Base-by-base conservation (phyloP, 2,797 vertebrate genomes). In the Saxicola maurus region DNA sequence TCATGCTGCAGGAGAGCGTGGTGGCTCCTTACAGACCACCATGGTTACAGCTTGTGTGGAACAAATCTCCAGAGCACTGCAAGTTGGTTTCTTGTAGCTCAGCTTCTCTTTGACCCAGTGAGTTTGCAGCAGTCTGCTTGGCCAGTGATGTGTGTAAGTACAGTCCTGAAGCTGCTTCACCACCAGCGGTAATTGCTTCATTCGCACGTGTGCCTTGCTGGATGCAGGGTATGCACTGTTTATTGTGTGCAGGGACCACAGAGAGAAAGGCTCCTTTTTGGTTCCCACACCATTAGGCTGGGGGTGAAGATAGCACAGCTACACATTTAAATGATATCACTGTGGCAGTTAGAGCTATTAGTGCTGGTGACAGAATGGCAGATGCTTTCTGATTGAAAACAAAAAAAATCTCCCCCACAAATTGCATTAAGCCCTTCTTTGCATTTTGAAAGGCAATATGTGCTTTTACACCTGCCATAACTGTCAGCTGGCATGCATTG, bases 391-490 rank as follows among this genome's bases (percentile, higher is more conserved):
- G 19, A 77, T 78, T 77, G n/a, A 91, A 91, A 90, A 5, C 10
- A 72, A 78, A 77, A 73, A 91, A 66, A 75, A 3, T 5, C 43
- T 76, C 17, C 52, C 27, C 23, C 31, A 16, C 19, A 87, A 73
- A 90, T 89, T 17, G 51, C 62, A 73, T 86, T 74, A 90, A 66
- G 30, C 7, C 38, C 27, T 82, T 71, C 86, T 92, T 96, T 87
- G 83, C 74, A 86, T 95, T 95, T 94, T 85, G 69, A 87, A 96
- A 88, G 67, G 55, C n/a, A 71, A 7, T 83, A 75, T 78, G 73
- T 82, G 80, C 43, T 67, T 96, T 92, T 95, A 89, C 76, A 93
- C 61, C 82, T 87, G 85, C 80, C 75, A 79, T 8, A 40, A 18
- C 75, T 92, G 71, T 96, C 87, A 94, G 72, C 72, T 91, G 60